Percentiles rank a stretch among this genome's conserved stretches.
Conservation (phyloP, 1,140 invertebrate species). For the Mactra quadrangularis region DNA sequence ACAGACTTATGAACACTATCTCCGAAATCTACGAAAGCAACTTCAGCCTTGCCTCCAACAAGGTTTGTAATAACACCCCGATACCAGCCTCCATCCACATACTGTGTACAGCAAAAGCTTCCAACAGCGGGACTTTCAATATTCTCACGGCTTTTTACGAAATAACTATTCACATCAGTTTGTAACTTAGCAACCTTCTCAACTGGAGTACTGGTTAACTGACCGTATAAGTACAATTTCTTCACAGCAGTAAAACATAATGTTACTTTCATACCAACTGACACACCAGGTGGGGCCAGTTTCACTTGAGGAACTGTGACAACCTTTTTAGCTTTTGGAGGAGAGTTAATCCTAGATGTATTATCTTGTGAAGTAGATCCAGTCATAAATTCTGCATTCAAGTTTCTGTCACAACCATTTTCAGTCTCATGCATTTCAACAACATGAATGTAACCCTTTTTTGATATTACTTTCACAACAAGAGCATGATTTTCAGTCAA, state of each 20-base stretch:
- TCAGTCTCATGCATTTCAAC: slow-evolving; percentile 69
- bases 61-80: slow-evolving; percentile 88
- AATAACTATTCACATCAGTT: slow-evolving; percentile 56
- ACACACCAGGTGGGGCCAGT: slow-evolving; percentile 56
- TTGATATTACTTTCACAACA: slow-evolving; percentile 63
- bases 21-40: slow-evolving; percentile 92
- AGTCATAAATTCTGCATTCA: slow-evolving; percentile 64
- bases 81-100: slow-evolving; percentile 91
- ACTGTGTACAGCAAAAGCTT: slow-evolving; percentile 86
- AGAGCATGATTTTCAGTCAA: slow-evolving; percentile 63
- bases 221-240: slow-evolving; percentile 62
- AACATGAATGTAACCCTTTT: slow-evolving; percentile 58
- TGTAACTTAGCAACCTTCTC: slow-evolving; percentile 63
- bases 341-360: not conserved
- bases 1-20: slow-evolving; percentile 48
- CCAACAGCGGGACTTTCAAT: slow-evolving; percentile 47
- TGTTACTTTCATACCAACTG: slow-evolving; percentile 42
- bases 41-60: slow-evolving; percentile 85
- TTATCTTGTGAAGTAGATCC: not conserved
- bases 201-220: slow-evolving; percentile 63
- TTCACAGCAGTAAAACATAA: slow-evolving; percentile 68
- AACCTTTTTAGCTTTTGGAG: not conserved
- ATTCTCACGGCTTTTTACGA: slow-evolving; percentile 43
- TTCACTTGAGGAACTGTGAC: not conserved
- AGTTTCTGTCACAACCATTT: slow-evolving; percentile 59